These are phyloP conservation scores for Pycnonotus jocosus DNA, from an alignment of 2,113 vertebrate species.

Conservation along the genomic window DNA sequence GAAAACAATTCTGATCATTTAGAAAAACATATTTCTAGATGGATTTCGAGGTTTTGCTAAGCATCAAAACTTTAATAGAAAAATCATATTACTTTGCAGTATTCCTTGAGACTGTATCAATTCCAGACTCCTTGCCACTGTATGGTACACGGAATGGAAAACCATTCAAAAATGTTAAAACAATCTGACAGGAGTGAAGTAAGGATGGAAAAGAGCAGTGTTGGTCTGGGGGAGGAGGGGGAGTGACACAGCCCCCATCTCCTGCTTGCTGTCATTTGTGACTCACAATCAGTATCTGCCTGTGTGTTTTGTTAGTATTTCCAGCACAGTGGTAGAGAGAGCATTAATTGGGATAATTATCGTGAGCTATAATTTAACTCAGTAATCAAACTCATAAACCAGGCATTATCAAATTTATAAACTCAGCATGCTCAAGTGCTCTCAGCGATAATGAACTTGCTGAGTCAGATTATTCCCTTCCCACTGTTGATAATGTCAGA, in stretches of 20 bases:
- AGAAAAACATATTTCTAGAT: neutral
- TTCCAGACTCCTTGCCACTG: neutral
- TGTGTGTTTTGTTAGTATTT: constrained; percentile 22
- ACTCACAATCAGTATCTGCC: neutral
- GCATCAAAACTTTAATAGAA: neutral
- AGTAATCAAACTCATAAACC: constrained; percentile 54
- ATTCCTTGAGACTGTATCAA: neutral
- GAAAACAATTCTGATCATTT: neutral
- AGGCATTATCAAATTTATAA: constrained; percentile 58
- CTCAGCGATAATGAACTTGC: constrained; percentile 29
- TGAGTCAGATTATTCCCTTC: constrained; percentile 49
- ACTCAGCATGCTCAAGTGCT: constrained; percentile 39
- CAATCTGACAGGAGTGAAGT: neutral
- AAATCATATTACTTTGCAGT: neutral
- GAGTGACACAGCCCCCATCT: neutral
- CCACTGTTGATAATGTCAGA: neutral
- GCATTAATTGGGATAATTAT: constrained; percentile 48
- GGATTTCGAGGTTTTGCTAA: neutral
- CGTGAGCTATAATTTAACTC: constrained; percentile 58
- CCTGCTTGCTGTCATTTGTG: neutral
- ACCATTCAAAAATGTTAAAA: neutral
- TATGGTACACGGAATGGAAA: neutral
- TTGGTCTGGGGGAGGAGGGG: neutral
- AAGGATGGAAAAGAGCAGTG: neutral
- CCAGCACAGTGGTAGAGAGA: constrained; percentile 30